Evolutionary conservation across 2,888 invertebrate genomes (phyloP).

Genomic region (Norana najaformis): DNA sequence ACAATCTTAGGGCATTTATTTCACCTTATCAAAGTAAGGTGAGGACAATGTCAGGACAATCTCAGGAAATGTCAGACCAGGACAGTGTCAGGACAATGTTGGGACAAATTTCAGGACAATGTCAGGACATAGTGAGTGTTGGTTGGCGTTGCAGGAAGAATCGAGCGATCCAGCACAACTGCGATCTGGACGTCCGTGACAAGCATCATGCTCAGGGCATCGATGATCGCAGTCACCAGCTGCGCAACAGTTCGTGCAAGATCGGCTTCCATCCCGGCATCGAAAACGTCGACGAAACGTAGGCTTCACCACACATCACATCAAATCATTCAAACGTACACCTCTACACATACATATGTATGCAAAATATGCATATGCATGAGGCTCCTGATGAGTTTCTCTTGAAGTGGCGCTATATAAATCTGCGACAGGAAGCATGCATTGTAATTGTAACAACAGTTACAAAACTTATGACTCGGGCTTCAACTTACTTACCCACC

Average conservation of each 20-base stretch:
- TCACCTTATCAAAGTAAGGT: no score
- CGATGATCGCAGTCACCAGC: slow-evolving; percentile 60
- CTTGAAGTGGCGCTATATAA: no score
- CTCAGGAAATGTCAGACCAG: background rate
- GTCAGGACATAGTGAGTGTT: background rate
- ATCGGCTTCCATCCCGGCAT: slow-evolving; percentile 38
- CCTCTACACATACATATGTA: no score
- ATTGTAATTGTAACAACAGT: no score
- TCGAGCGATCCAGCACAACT: slow-evolving; percentile 70
- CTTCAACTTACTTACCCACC: no score
- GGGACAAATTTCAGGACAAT: background rate
- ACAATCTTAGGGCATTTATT: no score
- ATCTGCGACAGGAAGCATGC: no score
- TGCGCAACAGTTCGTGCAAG: slow-evolving; percentile 35
- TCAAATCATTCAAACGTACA: background rate
- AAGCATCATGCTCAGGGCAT: slow-evolving; percentile 77
- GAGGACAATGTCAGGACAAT: background rate
- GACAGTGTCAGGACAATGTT: background rate
- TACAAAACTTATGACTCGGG: no score
- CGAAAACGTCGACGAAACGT: slow-evolving; percentile 40
- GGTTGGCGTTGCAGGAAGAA: slow-evolving; percentile 53
- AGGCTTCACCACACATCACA: background rate
- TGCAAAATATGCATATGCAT: no score
- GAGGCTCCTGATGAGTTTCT: no score
- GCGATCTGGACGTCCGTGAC: slow-evolving; percentile 85